phyloP scores from a whole-genome alignment of 2,888 invertebrate species.

The Thumatha senex region DNA sequence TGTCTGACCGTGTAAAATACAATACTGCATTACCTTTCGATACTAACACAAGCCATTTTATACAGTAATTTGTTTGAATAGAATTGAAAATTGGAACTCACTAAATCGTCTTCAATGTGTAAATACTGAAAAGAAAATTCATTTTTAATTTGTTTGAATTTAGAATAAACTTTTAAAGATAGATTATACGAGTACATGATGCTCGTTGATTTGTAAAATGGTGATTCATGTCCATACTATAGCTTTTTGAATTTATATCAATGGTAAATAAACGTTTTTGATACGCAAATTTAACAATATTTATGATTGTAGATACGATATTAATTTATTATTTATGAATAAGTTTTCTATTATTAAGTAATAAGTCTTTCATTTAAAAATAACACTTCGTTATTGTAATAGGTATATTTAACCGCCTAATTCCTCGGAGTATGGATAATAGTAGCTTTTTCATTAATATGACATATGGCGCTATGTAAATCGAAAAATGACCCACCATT shows the following conservation, averaged over 20 bases:
- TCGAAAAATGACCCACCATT: no score
- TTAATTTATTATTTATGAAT: no score
- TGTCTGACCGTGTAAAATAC: constrained; percentile 65
- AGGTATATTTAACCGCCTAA: no score
- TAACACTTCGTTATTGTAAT: no score
- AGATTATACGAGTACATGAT: constrained; percentile 38
- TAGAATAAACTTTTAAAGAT: constrained; percentile 53
- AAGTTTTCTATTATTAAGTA: no score
- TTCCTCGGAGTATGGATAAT: no score
- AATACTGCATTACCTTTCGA: constrained; percentile 50
- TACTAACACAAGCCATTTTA: constrained; percentile 33
- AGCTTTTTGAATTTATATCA: no score
- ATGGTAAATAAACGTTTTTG: no score
- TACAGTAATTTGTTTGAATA: constrained; percentile 42
- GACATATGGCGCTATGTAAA: no score
- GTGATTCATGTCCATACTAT: no score
- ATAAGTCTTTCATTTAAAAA: no score
- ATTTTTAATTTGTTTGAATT: constrained; percentile 64
- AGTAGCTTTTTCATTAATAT: no score
- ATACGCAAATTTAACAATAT: neutral
- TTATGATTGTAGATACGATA: constrained; percentile 19
- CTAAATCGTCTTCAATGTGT: constrained; percentile 28
- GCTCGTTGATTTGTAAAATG: constrained; percentile 46
- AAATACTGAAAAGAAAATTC: constrained; percentile 45
- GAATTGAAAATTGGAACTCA: constrained; percentile 24